Base-by-base conservation (phyloP, 2,797 vertebrate species). In the Coracias cyanogaster region DNA sequence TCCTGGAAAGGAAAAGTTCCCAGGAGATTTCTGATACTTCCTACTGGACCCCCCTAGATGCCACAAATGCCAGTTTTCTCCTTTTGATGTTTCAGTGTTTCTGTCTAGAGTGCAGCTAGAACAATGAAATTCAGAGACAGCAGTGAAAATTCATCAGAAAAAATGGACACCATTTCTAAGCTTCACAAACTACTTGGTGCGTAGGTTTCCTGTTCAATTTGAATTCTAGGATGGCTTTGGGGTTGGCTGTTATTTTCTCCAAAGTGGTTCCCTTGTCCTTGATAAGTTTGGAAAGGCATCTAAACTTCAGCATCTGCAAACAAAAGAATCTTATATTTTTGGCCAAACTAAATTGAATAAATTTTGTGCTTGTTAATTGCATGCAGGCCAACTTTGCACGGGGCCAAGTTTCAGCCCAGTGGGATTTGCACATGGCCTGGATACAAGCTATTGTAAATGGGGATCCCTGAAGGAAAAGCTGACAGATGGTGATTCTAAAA, bases 301-400 rank as follows among this genome's bases (percentile, higher is more conserved):
- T 95, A 79, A 96, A 94, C 96, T 96, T 96, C 83, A 95, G 93
- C 96, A 96, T 97, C 95, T 97, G 95, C 96, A 96, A 96, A 97
- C 96, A 96, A 97, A 96, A 96, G 95, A 96, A 96, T 96, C 94
- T 92, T 96, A 87, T 95, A 96, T 97, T 95, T 96, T 97, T 96
- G 96, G 96, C 96, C 96, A 96, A 97, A 96, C 92, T 95, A 96
- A 96, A 95, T 95, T 97, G 94, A 95, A 97, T 96, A 96, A 96
- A 92, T 95, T 94, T 97, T 94, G 88, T 93, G 86, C 95, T 96
- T 95, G 90, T 91, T 97, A 97, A 96, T 96, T 96, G 94, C 93
- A 97, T 97, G 95, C 96, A 97, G 96, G 95, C 95, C 90, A 96
- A 92, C 92, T 65, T 89, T 25, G 49, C 1, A 2, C 49, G 33